Evolutionary conservation across 2,113 vertebrate species (phyloP).

Genomic region (Anhinga anhinga): DNA sequence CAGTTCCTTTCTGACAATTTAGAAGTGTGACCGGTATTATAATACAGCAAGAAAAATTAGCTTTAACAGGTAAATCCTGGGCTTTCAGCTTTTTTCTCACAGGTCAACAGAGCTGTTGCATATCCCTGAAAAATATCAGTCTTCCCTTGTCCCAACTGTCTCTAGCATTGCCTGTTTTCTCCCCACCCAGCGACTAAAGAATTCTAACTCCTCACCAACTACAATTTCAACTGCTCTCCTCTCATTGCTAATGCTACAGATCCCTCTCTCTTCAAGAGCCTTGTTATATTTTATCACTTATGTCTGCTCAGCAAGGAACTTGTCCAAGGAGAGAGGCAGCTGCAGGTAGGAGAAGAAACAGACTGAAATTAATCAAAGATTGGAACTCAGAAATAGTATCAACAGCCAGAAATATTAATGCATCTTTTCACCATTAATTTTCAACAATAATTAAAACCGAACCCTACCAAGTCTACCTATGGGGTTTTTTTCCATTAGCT

Average conservation of each 20-base stretch:
- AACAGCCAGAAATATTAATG: not conserved
- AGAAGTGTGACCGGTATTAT: not conserved
- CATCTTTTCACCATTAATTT: not conserved
- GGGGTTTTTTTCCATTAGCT: not conserved
- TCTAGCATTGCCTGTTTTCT: not conserved
- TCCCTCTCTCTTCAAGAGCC: not conserved
- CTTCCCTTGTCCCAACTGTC: not conserved
- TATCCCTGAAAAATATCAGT: not conserved
- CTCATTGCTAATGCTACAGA: not conserved
- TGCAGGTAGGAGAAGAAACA: not conserved
- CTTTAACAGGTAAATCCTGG: not conserved
- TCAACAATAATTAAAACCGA: not conserved
- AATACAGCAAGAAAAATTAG: not conserved
- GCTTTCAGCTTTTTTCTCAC: not conserved
- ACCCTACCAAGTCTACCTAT: not conserved
- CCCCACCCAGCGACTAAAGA: not conserved
- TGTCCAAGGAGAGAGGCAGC: not conserved
- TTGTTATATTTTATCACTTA: not conserved
- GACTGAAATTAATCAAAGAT: not conserved
- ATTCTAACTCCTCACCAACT: not conserved
- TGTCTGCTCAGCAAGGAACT: not conserved
- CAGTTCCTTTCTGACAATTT: not conserved
- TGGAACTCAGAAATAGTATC: not conserved
- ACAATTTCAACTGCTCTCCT: not conserved
- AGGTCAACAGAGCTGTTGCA: not conserved